Evolutionary conservation across 2,888 invertebrate genomes (phyloP), one percentile per base, ranked within the genome.

Genomic region (Noctua fimbriata): DNA sequence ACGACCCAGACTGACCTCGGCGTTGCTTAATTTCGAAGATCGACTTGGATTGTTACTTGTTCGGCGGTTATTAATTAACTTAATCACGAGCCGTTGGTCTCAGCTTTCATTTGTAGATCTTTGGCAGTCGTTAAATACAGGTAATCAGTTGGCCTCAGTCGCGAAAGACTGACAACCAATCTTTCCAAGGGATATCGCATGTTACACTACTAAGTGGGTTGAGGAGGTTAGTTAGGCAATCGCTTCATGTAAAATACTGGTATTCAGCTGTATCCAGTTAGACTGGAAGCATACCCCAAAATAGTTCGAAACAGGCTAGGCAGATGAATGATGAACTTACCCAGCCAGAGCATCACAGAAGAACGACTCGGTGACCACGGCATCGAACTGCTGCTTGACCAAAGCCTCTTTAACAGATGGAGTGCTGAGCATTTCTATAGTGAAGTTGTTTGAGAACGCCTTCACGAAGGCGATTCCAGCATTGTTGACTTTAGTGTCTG

Each of bases 341-440:
- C 86, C 96, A 67, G 94, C 91, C 3, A 93, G 91, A 0, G 92
- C 71, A 24, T 95, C 94, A 0, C 90, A 91, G 83, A 95, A 94
- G 89, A 95, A 95, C 85, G 92, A 92, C 73, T 95, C 95, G 0
- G 94, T 92, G 70, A 95, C 84, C 3, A 96, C 94, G 0, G 95
- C 95, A 41, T 96, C 95, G 63, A 91, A 95, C 63, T 93, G 88
- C 7, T 87, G 87, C 9, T 88, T 81, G 0, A 88, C 44, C 12
- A 94, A 21, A 0, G 90, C 89, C 0, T 88, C 87, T 7, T 85
- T 82, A 24, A 95, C 49, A 0, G 80, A 86, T 0, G 90, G 87
- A 6, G 86, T 88, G 3, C 44, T 32, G 14, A 92, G 65, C 2
- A 89, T 84, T 0, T 81, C 73, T 0, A 75, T 21, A 0, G 93